Conservation (phyloP, 2,113 vertebrate genomes). For the Chinchilla lanigera region DNA sequence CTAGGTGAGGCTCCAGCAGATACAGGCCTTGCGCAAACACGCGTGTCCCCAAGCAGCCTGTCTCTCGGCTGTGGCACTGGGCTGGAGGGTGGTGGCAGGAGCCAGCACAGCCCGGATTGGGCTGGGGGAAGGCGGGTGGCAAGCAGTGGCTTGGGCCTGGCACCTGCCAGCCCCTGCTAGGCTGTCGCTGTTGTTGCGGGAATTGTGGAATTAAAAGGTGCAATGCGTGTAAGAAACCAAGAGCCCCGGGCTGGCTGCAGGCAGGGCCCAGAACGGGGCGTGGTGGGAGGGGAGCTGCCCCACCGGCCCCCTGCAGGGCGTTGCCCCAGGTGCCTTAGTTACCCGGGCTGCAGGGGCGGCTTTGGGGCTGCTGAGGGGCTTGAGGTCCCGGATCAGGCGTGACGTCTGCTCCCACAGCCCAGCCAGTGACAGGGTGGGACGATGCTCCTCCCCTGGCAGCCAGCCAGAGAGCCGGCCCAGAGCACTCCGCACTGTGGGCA, state of each 20-base stretch:
- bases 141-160: rapidly evolving
- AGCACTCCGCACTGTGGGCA: not conserved
- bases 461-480: not conserved
- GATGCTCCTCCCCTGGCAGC: not conserved
- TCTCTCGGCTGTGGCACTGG: not conserved
- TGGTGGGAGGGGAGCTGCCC: rapidly evolving
- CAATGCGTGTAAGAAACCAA: not conserved
- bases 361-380: rapidly evolving
- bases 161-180: not conserved
- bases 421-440: no score
- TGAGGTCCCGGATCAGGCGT: not conserved
- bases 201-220: not conserved
- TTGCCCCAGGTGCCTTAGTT: not conserved
- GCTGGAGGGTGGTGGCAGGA: rapidly evolving
- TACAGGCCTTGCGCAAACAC: not conserved
- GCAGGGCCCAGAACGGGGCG: no score
- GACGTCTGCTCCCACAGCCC: no score
- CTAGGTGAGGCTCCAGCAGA: not conserved
- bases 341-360: not conserved
- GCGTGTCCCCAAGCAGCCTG: rapidly evolving
- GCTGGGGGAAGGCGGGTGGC: not conserved
- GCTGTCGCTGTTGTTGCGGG: not conserved
- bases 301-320: not conserved
- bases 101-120: not conserved
- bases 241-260: not conserved